Evolutionary conservation across 2,888 invertebrate genomes (phyloP).

Genomic region (Andrena praecox): DNA sequence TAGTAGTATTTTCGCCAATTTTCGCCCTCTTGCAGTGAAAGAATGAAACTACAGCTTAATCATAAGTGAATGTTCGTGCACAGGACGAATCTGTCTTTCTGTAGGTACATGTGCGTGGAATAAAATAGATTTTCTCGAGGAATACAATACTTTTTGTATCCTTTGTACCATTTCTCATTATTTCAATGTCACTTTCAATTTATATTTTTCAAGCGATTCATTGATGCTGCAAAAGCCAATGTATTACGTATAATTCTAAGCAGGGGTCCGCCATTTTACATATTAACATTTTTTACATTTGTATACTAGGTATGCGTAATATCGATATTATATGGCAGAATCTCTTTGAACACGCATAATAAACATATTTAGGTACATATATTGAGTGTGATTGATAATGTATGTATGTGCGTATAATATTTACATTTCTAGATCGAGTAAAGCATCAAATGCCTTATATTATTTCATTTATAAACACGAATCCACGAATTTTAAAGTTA

Average conservation of each 20-base stretch:
- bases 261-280: constrained; percentile 16
- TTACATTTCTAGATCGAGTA: background rate
- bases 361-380: constrained; percentile 4
- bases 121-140: constrained; percentile 10
- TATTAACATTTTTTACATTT: constrained; percentile 10
- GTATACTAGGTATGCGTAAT: background rate
- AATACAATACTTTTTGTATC: constrained; percentile 4
- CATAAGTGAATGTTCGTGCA: constrained; percentile 24
- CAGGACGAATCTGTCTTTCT: constrained; percentile 27
- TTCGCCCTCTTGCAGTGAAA: constrained; percentile 22
- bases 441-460: background rate
- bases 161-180: background rate
- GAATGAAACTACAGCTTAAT: constrained; percentile 2
- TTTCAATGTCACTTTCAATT: background rate
- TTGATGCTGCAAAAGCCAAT: background rate
- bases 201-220: background rate
- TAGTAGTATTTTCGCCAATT: background rate
- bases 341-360: background rate
- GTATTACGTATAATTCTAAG: background rate
- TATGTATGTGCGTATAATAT: constrained; percentile 3
- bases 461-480: background rate
- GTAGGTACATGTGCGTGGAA: constrained; percentile 25
- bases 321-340: background rate
- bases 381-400: background rate
- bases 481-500: background rate